These are phyloP conservation scores for Tetranychus cinnabarinus DNA, from an alignment of 1,140 invertebrate genomes.

Conservation along the genomic window DNA sequence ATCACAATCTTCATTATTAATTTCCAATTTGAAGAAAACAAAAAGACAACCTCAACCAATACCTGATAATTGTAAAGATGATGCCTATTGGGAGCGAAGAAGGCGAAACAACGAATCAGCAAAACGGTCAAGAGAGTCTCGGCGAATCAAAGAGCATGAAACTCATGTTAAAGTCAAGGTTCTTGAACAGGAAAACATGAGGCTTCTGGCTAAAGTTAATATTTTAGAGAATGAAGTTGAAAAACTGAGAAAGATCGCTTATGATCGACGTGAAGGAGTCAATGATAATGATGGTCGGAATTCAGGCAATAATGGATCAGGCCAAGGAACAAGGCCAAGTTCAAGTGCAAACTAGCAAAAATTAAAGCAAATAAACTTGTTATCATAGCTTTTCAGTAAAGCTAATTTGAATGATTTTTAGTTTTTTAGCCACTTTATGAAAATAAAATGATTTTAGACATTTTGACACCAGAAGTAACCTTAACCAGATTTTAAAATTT, in stretches of 20 bases:
- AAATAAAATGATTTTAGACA: no score
- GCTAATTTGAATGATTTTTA: no score
- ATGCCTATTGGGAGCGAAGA: conserved; percentile 59
- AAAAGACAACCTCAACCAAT: conserved; percentile 2
- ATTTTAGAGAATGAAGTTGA: background rate
- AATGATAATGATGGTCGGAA: no score
- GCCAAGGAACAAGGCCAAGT: no score
- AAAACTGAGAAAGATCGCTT: background rate
- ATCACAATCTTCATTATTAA: background rate
- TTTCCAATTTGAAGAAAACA: background rate
- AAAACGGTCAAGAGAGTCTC: conserved; percentile 68
- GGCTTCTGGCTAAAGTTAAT: background rate
- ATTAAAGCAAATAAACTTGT: no score
- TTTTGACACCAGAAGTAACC: no score
- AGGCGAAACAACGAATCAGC: conserved; percentile 87
- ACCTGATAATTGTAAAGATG: conserved; percentile 33
- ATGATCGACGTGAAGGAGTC: background rate
- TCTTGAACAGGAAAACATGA: conserved; percentile 30
- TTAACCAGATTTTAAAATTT: no score
- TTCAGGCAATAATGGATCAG: no score
- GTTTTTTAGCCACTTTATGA: no score
- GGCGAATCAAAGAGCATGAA: conserved; percentile 71
- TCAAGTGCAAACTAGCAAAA: no score
- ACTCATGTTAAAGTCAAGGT: conserved; percentile 64
- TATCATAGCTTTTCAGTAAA: no score